Evolutionary conservation across 2,888 invertebrate species (phyloP).

Genomic region (Ochropleura leucogaster): DNA sequence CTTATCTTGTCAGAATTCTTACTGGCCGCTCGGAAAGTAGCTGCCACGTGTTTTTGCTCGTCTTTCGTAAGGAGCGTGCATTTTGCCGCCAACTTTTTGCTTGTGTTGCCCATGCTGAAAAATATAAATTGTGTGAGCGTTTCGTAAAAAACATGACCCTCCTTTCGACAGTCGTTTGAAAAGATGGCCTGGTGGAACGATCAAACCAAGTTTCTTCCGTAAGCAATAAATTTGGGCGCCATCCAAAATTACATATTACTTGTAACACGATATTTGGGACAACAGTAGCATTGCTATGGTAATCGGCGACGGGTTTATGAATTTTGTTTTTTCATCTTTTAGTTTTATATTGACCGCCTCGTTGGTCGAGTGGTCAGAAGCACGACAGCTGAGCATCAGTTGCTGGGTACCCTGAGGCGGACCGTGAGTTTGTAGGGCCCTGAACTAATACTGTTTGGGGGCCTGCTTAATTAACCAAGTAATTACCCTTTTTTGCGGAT

Average conservation of each 20-base stretch:
- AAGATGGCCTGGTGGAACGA: neutral
- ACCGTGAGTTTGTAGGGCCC: too few relatives aligned
- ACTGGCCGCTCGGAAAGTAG: slow-evolving; percentile 91
- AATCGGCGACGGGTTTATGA: too few relatives aligned
- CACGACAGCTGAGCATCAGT: too few relatives aligned
- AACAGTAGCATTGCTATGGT: neutral
- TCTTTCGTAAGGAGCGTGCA: slow-evolving; percentile 92
- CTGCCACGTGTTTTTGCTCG: slow-evolving; percentile 91
- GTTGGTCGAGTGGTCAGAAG: too few relatives aligned
- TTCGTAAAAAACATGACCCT: too few relatives aligned
- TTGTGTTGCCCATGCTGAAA: slow-evolving; percentile 91
- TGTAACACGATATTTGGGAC: neutral
- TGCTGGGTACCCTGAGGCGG: too few relatives aligned
- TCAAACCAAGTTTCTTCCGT: neutral
- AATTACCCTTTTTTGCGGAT: too few relatives aligned
- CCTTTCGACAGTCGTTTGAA: too few relatives aligned
- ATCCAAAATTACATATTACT: neutral
- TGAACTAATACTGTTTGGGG: too few relatives aligned
- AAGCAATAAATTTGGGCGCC: neutral
- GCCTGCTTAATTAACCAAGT: too few relatives aligned
- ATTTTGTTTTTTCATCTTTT: too few relatives aligned
- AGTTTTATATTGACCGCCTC: too few relatives aligned
- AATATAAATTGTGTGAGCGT: neutral
- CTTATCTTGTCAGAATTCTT: slow-evolving; percentile 92
- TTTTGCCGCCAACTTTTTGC: slow-evolving; percentile 92